These are phyloP conservation scores for Autographa pulchrina DNA, from an alignment of 2,888 invertebrate species.

Conservation along the genomic window DNA sequence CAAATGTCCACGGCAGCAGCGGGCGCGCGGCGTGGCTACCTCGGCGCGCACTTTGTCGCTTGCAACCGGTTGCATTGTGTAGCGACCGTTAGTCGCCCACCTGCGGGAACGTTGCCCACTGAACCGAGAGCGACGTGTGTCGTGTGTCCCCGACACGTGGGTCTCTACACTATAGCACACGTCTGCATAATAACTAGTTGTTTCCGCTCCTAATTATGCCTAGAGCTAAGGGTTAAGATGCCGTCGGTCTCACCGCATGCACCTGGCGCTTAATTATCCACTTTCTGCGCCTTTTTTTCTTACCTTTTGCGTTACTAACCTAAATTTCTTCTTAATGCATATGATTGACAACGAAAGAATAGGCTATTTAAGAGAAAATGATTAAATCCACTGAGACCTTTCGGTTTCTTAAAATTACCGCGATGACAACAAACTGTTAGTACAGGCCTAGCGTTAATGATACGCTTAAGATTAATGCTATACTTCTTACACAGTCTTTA, in stretches of 20 bases:
- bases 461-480: constrained; percentile 43
- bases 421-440: background rate
- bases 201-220: constrained; percentile 40
- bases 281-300: background rate
- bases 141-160: constrained; percentile 73
- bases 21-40: constrained; percentile 52
- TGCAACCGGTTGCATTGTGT: constrained; percentile 71
- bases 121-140: constrained; percentile 84
- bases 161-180: constrained; percentile 64
- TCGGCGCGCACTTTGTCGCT: constrained; percentile 62
- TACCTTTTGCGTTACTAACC: background rate
- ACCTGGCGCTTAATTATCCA: background rate
- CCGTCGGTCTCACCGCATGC: background rate
- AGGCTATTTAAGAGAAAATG: background rate
- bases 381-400: no score
- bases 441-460: constrained; percentile 10
- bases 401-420: no score
- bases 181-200: constrained; percentile 63
- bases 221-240: constrained; percentile 9
- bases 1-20: constrained; percentile 63
- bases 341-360: background rate
- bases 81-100: constrained; percentile 86
- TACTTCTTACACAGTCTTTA: constrained; percentile 30
- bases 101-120: constrained; percentile 83
- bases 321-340: background rate